These are phyloP conservation scores for Drosophila sproati DNA, from an alignment of 1,140 invertebrate genomes.

Conservation along the genomic window DNA sequence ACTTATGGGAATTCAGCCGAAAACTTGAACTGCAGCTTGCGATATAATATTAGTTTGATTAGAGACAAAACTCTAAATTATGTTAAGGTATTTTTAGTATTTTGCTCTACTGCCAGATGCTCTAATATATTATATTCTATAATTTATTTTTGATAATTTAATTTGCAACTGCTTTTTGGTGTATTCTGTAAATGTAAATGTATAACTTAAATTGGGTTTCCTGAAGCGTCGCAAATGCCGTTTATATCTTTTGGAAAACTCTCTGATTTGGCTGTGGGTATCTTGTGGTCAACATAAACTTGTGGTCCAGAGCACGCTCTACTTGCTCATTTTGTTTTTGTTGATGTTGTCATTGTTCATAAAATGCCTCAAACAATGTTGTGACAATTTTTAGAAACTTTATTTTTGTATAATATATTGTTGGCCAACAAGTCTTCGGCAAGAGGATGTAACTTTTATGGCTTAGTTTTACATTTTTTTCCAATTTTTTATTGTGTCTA, in stretches of 20 bases:
- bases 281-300: background rate
- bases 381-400: conserved; percentile 58
- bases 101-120: background rate
- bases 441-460: conserved; percentile 28
- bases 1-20: background rate
- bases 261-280: background rate
- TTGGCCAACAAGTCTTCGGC: conserved; percentile 11
- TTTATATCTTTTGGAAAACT: background rate
- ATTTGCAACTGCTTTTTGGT: conserved; percentile 43
- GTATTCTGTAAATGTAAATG: background rate
- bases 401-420: conserved; percentile 46
- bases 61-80: background rate
- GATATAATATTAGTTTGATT: conserved; percentile 24
- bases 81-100: conserved; percentile 14
- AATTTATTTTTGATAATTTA: conserved; percentile 63
- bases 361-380: conserved; percentile 62
- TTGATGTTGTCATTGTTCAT: conserved; percentile 13
- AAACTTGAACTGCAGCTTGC: conserved; percentile 7
- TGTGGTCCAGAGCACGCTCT: background rate
- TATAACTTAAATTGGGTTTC: background rate
- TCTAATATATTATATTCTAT: conserved; percentile 64
- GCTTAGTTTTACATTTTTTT: conserved; percentile 26
- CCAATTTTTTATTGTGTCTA: conserved; percentile 26
- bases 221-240: background rate
- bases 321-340: conserved; percentile 21